Evolutionary conservation across 2,888 invertebrate genomes (phyloP).

Genomic region (Morpho deidamia): DNA sequence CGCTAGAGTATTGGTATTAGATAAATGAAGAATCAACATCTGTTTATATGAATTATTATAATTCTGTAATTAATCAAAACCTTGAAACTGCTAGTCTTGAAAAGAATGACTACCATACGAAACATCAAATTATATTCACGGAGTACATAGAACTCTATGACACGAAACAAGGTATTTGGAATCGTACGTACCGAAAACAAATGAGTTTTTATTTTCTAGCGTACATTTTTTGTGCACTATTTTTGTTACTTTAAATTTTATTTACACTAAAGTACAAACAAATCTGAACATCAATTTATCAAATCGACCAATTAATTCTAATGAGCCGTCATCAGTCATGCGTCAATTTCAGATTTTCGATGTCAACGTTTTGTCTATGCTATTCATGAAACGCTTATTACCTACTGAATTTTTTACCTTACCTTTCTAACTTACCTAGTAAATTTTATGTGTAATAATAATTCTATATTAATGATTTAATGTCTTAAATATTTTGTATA

Average conservation of each 20-base stretch:
- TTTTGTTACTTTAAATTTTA: slow-evolving; percentile 13
- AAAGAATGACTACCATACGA: slow-evolving; percentile 20
- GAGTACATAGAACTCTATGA: slow-evolving; percentile 6
- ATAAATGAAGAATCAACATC: slow-evolving; percentile 51
- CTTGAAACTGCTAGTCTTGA: slow-evolving; percentile 53
- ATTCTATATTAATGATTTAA: not conserved
- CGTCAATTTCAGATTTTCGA: slow-evolving; percentile 25
- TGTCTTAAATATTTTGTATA: too few relatives aligned
- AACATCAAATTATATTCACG: too few relatives aligned
- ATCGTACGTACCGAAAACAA: slow-evolving; percentile 25
- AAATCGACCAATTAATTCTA: slow-evolving; percentile 28
- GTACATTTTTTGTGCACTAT: slow-evolving; percentile 2
- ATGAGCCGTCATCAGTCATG: slow-evolving; percentile 29
- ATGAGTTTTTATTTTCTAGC: slow-evolving; percentile 13
- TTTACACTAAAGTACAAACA: slow-evolving; percentile 14
- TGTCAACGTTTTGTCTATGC: slow-evolving; percentile 38
- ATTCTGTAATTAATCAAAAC: slow-evolving; percentile 51
- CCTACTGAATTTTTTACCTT: too few relatives aligned
- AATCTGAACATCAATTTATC: slow-evolving; percentile 21
- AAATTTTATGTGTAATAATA: too few relatives aligned
- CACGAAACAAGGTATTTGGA: slow-evolving; percentile 6
- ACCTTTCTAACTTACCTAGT: too few relatives aligned
- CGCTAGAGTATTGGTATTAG: slow-evolving; percentile 41
- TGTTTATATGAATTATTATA: slow-evolving; percentile 48
- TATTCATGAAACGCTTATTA: too few relatives aligned